Evolutionary conservation across 2,888 invertebrate species (phyloP), one percentile per base, ranked within the genome.

Genomic region (Melieria omissa): DNA sequence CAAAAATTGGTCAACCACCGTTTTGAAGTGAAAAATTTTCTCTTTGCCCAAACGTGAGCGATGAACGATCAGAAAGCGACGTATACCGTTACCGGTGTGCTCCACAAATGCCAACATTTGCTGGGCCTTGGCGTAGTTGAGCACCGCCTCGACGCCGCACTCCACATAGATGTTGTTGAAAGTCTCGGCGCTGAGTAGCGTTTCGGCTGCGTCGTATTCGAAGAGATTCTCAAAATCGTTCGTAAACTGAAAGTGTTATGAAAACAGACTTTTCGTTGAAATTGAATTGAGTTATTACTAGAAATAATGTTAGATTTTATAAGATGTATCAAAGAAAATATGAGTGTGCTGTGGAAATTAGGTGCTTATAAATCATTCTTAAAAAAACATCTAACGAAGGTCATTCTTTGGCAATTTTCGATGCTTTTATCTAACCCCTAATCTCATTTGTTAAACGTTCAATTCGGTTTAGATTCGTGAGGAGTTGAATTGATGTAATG

Each of bases 1-100:
- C 14, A 72, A 45, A 42, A 72, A 72, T 29, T 14, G 47, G 29
- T 65, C 68, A 4, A 72, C 61, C 10, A 65, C 42, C 5, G 16
- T 10, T 10, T 68, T 69, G 42, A 72, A 64, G 45, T 60, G 14
- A 41, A 47, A 9, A 7, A 72, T 72, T 16, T 60, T 49, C 6
- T 47, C n/a, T 47, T 64, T 60, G 14, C 65, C 12, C 10, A 72
- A 55, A n/a, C 7, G 10, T 5, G 64, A 10, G 4, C 72, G 64
- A 65, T 72, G 68, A n/a, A 46, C 5, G 8, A 72, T 58, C 7
- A 72, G 42, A 72, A 46, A 72, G 5, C 16, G 9, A 29, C 65
- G 58, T 52, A 72, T 68, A 14, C 72, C 72, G 61, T 69, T 65
- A 4, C 72, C 61, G 12, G 58, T 55, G n/a, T 65, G 42, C 7